Conservation (phyloP, 2,113 vertebrate genomes). For the Romanogobio albipinnatus region DNA sequence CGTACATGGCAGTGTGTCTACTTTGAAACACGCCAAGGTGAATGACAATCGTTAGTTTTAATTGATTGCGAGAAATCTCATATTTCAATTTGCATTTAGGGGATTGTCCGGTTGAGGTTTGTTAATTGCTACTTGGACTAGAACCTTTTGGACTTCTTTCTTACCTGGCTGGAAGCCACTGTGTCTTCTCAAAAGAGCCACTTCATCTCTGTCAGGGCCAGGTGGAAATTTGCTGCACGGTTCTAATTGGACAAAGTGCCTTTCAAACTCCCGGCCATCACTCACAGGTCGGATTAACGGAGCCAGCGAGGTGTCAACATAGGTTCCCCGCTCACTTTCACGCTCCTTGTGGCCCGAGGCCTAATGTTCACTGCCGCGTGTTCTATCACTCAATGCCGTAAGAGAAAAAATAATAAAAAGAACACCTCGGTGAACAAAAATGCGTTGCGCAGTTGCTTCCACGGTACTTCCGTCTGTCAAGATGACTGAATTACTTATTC, state of each 20-base stretch:
- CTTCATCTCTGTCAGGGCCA: conserved; percentile 92
- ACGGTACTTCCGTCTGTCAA: neutral
- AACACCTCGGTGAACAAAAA: conserved; percentile 23
- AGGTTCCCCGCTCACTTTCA: conserved; percentile 41
- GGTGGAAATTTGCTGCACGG: conserved; percentile 86
- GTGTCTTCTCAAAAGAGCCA: conserved; percentile 84
- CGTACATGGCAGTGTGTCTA: conserved; percentile 41
- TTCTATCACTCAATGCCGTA: neutral
- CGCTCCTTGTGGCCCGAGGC: conserved; percentile 50
- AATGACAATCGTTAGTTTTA: conserved; percentile 78
- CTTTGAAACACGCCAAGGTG: conserved; percentile 40
- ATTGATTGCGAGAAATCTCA: conserved; percentile 75
- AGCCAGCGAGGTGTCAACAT: conserved; percentile 69
- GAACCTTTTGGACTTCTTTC: conserved; percentile 77
- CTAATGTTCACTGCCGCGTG: conserved; percentile 26
- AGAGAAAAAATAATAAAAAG: conserved; percentile 44
- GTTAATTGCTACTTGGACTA: conserved; percentile 90
- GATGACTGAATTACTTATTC: conserved; percentile 17
- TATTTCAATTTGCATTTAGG: conserved; percentile 85
- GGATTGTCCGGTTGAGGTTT: conserved; percentile 86
- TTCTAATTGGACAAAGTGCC: conserved; percentile 96
- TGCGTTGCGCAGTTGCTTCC: neutral
- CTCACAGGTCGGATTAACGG: conserved; percentile 77
- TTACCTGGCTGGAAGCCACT: conserved; percentile 81
- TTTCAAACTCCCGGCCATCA: conserved; percentile 83